phyloP scores from a whole-genome alignment of 2,797 vertebrate species.

The Pygocentrus nattereri region DNA sequence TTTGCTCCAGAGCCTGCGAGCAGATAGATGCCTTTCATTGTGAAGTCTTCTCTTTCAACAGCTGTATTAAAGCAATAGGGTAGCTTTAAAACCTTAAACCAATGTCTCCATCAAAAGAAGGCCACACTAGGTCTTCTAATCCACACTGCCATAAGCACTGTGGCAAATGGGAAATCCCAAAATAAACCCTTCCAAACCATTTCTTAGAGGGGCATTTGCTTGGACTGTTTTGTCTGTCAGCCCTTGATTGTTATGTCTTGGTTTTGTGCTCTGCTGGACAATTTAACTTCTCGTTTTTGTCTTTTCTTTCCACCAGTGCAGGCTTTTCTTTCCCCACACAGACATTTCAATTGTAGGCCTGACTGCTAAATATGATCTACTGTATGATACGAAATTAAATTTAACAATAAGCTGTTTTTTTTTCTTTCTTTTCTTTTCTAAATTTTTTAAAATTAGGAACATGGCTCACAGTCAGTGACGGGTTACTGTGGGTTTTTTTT shows the following conservation, averaged over 20 bases:
- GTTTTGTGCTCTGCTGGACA: neutral
- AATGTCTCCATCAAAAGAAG: slow-evolving; percentile 9
- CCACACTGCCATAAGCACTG: neutral
- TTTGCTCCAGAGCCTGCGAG: slow-evolving; percentile 1
- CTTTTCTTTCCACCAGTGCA: neutral
- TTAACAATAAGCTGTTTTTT: too few species aligned
- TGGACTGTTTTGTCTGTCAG: neutral
- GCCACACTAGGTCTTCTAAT: neutral
- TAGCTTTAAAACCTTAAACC: slow-evolving; percentile 19
- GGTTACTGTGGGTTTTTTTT: too few species aligned
- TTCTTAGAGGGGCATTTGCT: neutral
- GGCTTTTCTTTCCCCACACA: neutral
- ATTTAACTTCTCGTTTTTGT: neutral
- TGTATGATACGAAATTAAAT: neutral
- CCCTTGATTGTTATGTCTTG: neutral
- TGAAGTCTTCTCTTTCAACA: slow-evolving; percentile 11
- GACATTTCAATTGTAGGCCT: neutral
- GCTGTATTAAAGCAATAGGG: slow-evolving; percentile 2
- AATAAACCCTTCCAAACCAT: neutral
- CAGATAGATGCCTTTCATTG: slow-evolving; percentile 17
- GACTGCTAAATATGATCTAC: neutral
- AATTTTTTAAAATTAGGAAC: too few species aligned
- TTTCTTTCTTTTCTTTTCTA: too few species aligned
- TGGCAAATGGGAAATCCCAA: neutral
- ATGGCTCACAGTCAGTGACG: too few species aligned